A percentile compares a stretch with the other conserved stretches of the same genome.
These are phyloP conservation scores for Tauraco erythrolophus DNA, from an alignment of 2,113 vertebrate species.

Conservation along the genomic window DNA sequence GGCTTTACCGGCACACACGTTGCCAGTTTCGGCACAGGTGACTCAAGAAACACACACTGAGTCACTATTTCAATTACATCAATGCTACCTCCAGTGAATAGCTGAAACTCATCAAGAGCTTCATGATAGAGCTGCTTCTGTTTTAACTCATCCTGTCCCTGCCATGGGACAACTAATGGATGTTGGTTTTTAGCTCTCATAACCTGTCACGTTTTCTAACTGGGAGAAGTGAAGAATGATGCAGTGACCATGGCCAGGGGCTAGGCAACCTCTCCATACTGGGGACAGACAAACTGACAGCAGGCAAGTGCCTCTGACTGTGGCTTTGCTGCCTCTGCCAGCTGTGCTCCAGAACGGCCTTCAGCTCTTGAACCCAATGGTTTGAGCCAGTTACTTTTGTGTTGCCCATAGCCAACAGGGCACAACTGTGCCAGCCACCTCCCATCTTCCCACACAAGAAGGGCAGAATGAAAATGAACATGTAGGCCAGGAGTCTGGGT, in stretches of 20 bases:
- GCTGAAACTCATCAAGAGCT: neutral
- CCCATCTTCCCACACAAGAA: neutral
- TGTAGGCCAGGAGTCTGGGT: neutral
- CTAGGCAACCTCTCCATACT: neutral
- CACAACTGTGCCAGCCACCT: neutral
- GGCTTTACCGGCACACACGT: neutral
- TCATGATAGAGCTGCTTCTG: neutral
- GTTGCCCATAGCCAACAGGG: neutral
- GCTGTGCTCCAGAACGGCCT: neutral
- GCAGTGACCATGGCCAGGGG: neutral
- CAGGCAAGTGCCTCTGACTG: neutral
- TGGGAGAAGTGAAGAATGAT: neutral
- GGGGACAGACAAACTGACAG: neutral
- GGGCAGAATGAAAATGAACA: neutral
- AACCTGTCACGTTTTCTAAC: neutral
- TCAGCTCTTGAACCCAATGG: neutral
- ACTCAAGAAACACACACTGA: constrained; percentile 14
- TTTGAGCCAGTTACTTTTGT: neutral
- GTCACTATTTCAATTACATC: constrained; percentile 12
- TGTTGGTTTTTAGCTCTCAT: neutral
- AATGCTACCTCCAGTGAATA: neutral
- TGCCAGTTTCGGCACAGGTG: constrained; percentile 6
- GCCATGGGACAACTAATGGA: neutral
- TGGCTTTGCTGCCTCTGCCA: neutral
- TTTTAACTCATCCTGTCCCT: neutral